Conservation (phyloP, 2,113 vertebrate species). For the Ceratotherium simum region DNA sequence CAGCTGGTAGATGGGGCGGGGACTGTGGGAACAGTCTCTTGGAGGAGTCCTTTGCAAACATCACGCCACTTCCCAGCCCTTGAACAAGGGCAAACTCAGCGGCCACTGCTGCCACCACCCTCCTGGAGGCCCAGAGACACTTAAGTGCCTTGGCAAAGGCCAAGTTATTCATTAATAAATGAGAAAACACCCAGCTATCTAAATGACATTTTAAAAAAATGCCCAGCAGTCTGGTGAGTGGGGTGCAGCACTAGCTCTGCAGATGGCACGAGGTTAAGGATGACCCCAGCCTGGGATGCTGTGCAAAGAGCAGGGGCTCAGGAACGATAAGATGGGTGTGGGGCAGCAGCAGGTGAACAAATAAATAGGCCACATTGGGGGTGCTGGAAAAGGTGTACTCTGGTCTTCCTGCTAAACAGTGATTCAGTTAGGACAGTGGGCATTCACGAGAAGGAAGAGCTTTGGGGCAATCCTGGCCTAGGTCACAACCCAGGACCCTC, state of each 20-base stretch:
- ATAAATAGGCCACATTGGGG: neutral
- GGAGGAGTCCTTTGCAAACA: neutral
- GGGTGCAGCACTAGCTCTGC: neutral
- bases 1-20: neutral
- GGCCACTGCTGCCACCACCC: neutral
- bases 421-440: neutral
- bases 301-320: neutral
- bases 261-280: neutral
- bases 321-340: fast-evolving
- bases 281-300: neutral
- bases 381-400: fast-evolving
- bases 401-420: neutral
- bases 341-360: neutral
- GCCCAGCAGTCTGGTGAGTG: neutral
- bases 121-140: neutral
- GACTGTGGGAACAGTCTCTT: neutral
- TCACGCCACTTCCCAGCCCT: neutral
- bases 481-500: neutral
- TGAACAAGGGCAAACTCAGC: neutral
- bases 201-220: neutral
- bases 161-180: conserved; percentile 66
- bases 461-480: neutral
- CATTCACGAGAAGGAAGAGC: neutral
- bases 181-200: conserved; percentile 30
- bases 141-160: conserved; percentile 29